phyloP scores from a whole-genome alignment of 2,113 vertebrate genomes.

The Porphyrio hochstetteri region DNA sequence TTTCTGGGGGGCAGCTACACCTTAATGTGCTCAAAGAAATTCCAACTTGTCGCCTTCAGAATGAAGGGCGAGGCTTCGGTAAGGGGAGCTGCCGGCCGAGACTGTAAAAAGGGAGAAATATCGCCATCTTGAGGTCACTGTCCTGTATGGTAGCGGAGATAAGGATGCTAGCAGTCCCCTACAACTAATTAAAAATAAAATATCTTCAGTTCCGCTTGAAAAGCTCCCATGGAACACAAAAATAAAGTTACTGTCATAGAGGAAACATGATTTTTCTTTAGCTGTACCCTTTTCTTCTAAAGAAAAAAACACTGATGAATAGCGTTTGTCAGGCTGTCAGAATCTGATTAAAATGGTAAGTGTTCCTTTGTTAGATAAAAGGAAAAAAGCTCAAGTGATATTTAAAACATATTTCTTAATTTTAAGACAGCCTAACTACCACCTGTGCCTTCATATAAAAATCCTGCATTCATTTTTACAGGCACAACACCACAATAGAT shows the following conservation, averaged over 20 bases:
- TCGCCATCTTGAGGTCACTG: constrained; percentile 3
- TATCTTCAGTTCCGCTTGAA: not conserved
- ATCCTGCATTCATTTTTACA: not conserved
- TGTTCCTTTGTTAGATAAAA: not conserved
- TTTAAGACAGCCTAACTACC: constrained; percentile 5
- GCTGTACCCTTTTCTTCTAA: not conserved
- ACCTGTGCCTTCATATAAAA: not conserved
- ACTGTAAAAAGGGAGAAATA: not conserved
- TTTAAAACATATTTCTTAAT: not conserved
- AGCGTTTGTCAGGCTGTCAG: not conserved
- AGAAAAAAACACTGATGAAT: not conserved
- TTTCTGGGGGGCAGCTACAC: not conserved
- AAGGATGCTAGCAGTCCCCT: not conserved
- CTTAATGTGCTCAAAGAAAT: not conserved
- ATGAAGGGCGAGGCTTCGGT: accelerated
- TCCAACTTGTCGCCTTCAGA: not conserved
- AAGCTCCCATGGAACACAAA: not conserved
- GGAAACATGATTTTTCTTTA: not conserved
- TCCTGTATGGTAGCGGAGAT: not conserved
- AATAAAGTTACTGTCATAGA: not conserved
- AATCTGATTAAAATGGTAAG: not conserved
- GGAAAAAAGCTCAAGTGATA: not conserved
- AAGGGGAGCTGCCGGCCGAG: not conserved
- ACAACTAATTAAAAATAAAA: not conserved
- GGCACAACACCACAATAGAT: not conserved